Conservation (phyloP, 37 sponge, comb jelly and placozoan species). For the Diacarnus erythraeanus region DNA sequence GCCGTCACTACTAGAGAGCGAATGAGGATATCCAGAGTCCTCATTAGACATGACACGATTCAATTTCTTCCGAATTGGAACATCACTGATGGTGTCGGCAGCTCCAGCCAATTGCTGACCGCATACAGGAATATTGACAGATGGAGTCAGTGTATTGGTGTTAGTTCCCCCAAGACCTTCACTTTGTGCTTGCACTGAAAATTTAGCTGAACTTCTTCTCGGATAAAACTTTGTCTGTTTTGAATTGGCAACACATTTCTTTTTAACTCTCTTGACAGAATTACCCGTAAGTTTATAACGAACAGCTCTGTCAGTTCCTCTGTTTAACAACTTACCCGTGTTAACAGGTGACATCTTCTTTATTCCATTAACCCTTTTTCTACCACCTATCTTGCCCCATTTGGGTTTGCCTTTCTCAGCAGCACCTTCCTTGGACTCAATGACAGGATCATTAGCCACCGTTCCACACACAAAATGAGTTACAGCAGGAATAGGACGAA, state of each 20-base stretch:
- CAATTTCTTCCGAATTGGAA: too few relatives aligned
- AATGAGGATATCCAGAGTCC: slow-evolving; percentile 33
- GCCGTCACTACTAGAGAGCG: slow-evolving; percentile 12
- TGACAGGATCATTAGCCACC: neutral
- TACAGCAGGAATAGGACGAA: neutral
- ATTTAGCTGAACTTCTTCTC: neutral
- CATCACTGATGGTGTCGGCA: too few relatives aligned
- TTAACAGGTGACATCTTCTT: neutral
- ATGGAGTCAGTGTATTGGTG: neutral
- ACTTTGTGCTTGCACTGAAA: too few relatives aligned
- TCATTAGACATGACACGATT: neutral
- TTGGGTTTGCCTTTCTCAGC: neutral
- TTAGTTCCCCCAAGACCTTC: neutral
- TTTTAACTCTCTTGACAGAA: neutral
- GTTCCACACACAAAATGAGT: neutral
- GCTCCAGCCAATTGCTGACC: too few relatives aligned
- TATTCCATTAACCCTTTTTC: too few relatives aligned
- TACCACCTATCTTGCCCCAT: neutral
- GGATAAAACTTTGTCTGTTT: neutral
- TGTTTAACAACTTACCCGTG: neutral
- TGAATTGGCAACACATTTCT: neutral
- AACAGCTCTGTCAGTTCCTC: neutral
- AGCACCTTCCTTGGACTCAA: neutral
- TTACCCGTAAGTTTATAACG: neutral
- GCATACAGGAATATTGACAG: too few relatives aligned